These are phyloP conservation scores for Paramormyrops kingsleyae DNA, from an alignment of 2,113 vertebrate species.

Conservation along the genomic window DNA sequence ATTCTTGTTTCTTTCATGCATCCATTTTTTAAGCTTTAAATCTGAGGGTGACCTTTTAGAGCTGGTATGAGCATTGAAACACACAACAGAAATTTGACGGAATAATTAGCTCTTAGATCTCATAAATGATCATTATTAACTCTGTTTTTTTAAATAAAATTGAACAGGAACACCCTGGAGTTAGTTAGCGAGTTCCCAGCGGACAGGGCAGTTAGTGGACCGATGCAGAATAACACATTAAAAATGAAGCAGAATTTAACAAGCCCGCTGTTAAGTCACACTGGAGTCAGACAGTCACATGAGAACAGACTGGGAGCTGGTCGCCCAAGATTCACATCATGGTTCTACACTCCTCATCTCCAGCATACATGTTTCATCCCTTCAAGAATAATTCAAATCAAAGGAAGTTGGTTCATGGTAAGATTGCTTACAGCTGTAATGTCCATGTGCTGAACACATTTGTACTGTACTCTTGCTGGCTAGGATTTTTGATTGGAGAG, in stretches of 20 bases:
- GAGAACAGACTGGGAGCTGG: not conserved
- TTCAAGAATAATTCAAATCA: conserved; percentile 41
- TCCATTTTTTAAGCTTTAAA: not conserved
- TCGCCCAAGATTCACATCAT: conserved; percentile 9
- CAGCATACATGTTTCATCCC: conserved; percentile 35
- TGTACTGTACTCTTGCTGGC: conserved; percentile 35
- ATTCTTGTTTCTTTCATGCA: not conserved
- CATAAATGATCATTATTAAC: not conserved
- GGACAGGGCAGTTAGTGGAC: not conserved
- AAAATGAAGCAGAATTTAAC: not conserved
- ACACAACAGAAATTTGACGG: not conserved
- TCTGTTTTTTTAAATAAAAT: not conserved
- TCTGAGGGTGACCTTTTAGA: not conserved
- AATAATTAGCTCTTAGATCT: not conserved
- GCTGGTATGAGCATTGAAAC: not conserved
- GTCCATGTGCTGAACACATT: conserved; percentile 53
- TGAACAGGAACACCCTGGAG: not conserved
- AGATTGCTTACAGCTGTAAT: conserved; percentile 48
- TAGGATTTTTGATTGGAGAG: conserved; percentile 23
- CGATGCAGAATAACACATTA: not conserved
- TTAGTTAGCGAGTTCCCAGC: not conserved
- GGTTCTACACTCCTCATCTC: conserved; percentile 28
- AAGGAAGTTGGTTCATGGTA: conserved; percentile 40
- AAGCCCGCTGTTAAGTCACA: not conserved
- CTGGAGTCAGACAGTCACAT: not conserved